These are phyloP conservation scores for Drosophila nannoptera DNA, from an alignment of 1,140 invertebrate genomes.

Conservation along the genomic window DNA sequence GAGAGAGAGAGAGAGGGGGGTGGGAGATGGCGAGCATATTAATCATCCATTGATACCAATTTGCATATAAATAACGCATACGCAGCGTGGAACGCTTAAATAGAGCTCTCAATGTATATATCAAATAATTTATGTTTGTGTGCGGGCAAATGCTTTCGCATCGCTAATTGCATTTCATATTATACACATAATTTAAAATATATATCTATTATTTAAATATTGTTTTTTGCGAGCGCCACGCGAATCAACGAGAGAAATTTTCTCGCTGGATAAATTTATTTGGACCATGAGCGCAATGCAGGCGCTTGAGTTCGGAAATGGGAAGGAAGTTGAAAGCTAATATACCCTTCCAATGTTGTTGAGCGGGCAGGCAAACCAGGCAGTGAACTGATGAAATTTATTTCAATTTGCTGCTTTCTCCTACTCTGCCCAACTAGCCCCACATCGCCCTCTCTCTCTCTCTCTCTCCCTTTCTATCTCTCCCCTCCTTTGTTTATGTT, in stretches of 20 bases:
- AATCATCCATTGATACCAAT: conserved; percentile 26
- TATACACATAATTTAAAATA: not conserved
- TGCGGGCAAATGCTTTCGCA: not conserved
- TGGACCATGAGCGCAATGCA: too few relatives aligned
- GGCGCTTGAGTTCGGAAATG: too few relatives aligned
- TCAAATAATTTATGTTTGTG: not conserved
- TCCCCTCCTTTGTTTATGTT: conserved; percentile 37
- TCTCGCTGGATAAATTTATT: too few relatives aligned
- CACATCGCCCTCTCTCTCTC: not conserved
- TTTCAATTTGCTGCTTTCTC: conserved; percentile 1
- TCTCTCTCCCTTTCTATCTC: not conserved
- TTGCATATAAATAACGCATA: conserved; percentile 13
- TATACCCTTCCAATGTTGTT: not conserved
- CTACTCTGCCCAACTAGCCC: too few relatives aligned
- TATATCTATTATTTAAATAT: not conserved
- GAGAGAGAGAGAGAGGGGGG: not conserved
- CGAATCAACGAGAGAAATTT: too few relatives aligned
- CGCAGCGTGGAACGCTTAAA: conserved; percentile 15
- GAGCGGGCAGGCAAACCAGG: conserved; percentile 17
- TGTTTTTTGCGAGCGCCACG: not conserved
- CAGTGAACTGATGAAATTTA: conserved; percentile 39
- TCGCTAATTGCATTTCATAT: not conserved
- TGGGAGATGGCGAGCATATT: conserved; percentile 12
- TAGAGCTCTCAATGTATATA: not conserved
- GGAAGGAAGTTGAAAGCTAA: too few relatives aligned